Conservation (phyloP, 2,888 invertebrate genomes). For the Hemaris fuciformis region DNA sequence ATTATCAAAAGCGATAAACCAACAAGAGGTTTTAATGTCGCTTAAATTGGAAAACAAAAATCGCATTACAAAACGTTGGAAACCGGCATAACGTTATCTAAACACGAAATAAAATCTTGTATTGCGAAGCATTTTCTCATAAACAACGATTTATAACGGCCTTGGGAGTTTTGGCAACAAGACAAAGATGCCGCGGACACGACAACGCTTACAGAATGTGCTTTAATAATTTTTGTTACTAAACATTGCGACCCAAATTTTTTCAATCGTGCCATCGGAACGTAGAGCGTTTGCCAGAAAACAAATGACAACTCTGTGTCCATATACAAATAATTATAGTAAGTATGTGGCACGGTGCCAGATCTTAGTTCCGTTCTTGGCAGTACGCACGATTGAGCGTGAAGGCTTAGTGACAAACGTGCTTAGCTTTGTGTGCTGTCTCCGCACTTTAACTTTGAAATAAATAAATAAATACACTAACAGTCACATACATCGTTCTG, state of each 20-base stretch:
- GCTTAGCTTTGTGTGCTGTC: background rate
- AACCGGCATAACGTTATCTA: background rate
- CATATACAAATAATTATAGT: conserved; percentile 16
- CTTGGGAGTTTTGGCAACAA: conserved; percentile 1
- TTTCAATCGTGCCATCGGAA: conserved; percentile 6
- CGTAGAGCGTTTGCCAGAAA: conserved; percentile 2
- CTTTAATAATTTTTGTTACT: background rate
- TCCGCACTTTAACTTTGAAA: background rate
- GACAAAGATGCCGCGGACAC: background rate
- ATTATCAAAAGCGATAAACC: background rate
- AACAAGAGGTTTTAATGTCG: too few relatives aligned
- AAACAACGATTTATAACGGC: conserved; percentile 1
- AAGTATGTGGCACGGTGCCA: conserved; percentile 14
- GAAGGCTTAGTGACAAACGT: background rate
- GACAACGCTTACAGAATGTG: background rate
- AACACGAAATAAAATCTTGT: background rate
- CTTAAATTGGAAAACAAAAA: background rate
- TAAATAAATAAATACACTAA: too few relatives aligned
- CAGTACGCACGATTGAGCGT: background rate
- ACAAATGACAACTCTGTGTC: conserved; percentile 11
- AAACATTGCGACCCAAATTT: background rate
- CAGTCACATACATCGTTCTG: too few relatives aligned
- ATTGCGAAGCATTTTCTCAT: background rate
- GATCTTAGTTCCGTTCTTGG: background rate
- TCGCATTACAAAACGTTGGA: background rate